phyloP scores from a whole-genome alignment of 53 echinoderm and acorn worm species.

The Actinopyga echinites region DNA sequence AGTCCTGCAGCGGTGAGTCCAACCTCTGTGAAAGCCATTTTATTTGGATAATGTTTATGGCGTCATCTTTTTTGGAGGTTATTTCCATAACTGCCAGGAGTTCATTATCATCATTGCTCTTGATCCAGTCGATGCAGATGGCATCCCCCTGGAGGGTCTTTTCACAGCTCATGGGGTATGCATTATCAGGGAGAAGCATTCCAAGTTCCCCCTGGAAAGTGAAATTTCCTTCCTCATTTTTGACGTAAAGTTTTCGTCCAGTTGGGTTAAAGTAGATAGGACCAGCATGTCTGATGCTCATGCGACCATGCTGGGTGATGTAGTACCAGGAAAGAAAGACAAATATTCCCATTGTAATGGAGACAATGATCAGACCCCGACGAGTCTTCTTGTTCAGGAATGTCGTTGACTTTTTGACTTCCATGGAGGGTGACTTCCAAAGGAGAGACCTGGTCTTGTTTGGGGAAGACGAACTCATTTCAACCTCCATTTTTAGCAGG shows the following conservation, averaged over 20 bases:
- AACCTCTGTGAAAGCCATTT: conserved; percentile 66
- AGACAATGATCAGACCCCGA: conserved; percentile 73
- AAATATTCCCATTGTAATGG: conserved; percentile 64
- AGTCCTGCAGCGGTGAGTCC: conserved; percentile 70
- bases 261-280: conserved; percentile 61
- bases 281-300: conserved; percentile 59
- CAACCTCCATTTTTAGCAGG: conserved; percentile 31
- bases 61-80: conserved; percentile 31
- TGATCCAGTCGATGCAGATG: conserved; percentile 71
- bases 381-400: conserved; percentile 81
- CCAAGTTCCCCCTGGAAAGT: conserved; percentile 59
- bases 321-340: conserved; percentile 94
- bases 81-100: conserved; percentile 59
- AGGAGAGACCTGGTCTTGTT: conserved; percentile 28
- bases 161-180: conserved; percentile 60
- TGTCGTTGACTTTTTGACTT: not conserved
- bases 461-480: conserved; percentile 37
- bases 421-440: not conserved
- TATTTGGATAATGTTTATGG: conserved; percentile 59
- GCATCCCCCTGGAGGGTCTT: conserved; percentile 21
- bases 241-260: conserved; percentile 35
- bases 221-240: conserved; percentile 21
- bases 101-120: conserved; percentile 55
- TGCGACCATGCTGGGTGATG: conserved; percentile 79
- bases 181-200: conserved; percentile 40